Evolutionary conservation across 2,888 invertebrate species (phyloP).

Genomic region (Pediacus dermestoides): DNA sequence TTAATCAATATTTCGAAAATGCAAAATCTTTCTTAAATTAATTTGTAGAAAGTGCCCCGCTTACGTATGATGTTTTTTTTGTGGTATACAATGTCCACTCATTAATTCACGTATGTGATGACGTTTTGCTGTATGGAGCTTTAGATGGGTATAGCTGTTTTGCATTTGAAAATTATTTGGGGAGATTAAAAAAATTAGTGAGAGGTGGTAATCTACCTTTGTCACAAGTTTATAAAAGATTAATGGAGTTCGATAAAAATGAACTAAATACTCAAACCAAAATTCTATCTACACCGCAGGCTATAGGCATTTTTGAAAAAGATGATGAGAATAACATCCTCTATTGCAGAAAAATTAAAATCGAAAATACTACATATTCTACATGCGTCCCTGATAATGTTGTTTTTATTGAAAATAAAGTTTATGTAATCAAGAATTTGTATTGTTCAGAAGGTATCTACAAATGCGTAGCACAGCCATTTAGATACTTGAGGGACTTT

Average conservation of each 20-base stretch:
- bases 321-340: too few relatives aligned
- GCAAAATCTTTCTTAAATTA: slow-evolving; percentile 9
- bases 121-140: slow-evolving; percentile 11
- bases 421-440: too few relatives aligned
- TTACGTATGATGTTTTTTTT: slow-evolving; percentile 3
- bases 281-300: too few relatives aligned
- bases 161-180: slow-evolving; percentile 13
- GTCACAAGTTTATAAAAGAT: slow-evolving; percentile 1
- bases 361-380: too few relatives aligned
- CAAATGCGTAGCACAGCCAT: too few relatives aligned
- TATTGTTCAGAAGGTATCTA: too few relatives aligned
- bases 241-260: slow-evolving; percentile 1
- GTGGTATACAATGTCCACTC: slow-evolving; percentile 10
- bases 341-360: too few relatives aligned
- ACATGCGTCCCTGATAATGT: too few relatives aligned
- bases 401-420: too few relatives aligned
- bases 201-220: neutral
- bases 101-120: slow-evolving; percentile 8
- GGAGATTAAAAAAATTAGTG: neutral
- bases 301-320: too few relatives aligned
- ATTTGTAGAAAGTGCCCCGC: neutral
- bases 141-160: slow-evolving; percentile 14
- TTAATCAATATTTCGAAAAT: slow-evolving; percentile 9
- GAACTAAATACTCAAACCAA: too few relatives aligned
- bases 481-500: too few relatives aligned